Base-by-base conservation (phyloP, 2,797 vertebrate genomes). In the Adrianichthys oophorus region DNA sequence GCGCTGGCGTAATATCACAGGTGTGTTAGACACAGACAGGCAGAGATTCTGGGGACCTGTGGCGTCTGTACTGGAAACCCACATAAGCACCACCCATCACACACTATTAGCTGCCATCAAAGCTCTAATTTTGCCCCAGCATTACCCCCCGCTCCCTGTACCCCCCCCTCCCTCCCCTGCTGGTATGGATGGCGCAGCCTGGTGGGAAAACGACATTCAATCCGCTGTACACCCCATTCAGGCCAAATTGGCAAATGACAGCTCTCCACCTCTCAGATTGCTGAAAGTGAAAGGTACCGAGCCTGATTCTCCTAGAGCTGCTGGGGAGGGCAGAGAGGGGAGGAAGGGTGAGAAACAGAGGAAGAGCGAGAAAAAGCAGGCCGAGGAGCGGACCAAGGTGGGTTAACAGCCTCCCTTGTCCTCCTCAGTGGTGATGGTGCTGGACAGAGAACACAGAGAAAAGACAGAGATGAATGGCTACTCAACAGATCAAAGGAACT, bases 151-250 rank as follows among this genome's bases (percentile, higher is more conserved):
- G 0, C 87, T 87, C 81, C 86, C 79, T 45, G 66, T 77, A 44
- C 15, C 70, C 87, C 70, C 88, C 87, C 88, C 87, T 85, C 91
- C 84, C 80, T 70, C 91, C 85, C 92, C 91, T 71, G 77, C 90
- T 88, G 89, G 66, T 90, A 87, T 89, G 90, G 90, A 92, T 92
- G 91, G 89, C 44, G 90, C 89, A 92, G 92, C 88, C 90, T 93
- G 92, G 92, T 96, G 94, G 95, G 93, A 93, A 94, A 94, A 92
- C 90, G 91, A 94, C 93, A 95, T 95, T 95, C 91, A 94, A 96
- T 95, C 94, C 91, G 74, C 88, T 68, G 78, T 79, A 87, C 76
- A 61, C 70, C 71, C 88, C 87, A 94, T 90, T 94, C 91, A 92
- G 78, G 49, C 91, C 90, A 94, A 95, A 96, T 94, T 94, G 89